Evolutionary conservation across 2,113 vertebrate species (phyloP), one percentile per base, ranked within the genome.

Genomic region (Brachyhypopomus gauderio): DNA sequence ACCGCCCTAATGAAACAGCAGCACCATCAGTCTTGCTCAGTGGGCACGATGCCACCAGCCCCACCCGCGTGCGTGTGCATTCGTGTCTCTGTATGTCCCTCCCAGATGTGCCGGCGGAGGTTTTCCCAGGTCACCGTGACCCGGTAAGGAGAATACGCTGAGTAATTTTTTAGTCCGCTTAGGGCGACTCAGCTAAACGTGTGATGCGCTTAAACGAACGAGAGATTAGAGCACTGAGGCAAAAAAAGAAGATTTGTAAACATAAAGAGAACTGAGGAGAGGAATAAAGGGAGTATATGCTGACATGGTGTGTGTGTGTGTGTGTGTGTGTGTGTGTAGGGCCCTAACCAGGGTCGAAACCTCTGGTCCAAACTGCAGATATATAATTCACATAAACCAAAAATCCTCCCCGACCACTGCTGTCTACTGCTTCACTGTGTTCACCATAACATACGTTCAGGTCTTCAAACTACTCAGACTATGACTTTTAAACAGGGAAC

Each of bases 1-100:
- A 38, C 45, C 3, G 36, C 11, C 48, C 88, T 88, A 88, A 90
- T 88, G 85, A 88, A 91, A 89, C 89, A 89, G 87, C 84, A 86
- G 27, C 8, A 55, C 89, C 79, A 89, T 92, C 89, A 86, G 72
- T 82, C 82, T 85, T 83, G 59, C 89, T 90, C 86, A 87, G 80
- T 56, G 62, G 11, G 78, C 75, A 60, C 83, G 79, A 83, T 41
- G 72, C 48, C 41, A 75, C 34, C 72, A 41, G 52, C n/a, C 23
- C 23, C 56, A 38, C 56, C 16, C 45, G 16, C 72, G 41, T 64
- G 75, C 75, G 56, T 76, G 58, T 71, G 30, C 11, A 34, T 72
- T n/a, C 34, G 27, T 63, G 73, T 52, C 58, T 77, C 30, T 83
- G 77, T 67, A 63, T 72, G 12, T 23, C 1, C 20, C 38, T 25